A percentile compares a stretch with the other conserved stretches of the same genome.
Conservation (phyloP, 2,888 invertebrate species). For the Ischnura elegans region DNA sequence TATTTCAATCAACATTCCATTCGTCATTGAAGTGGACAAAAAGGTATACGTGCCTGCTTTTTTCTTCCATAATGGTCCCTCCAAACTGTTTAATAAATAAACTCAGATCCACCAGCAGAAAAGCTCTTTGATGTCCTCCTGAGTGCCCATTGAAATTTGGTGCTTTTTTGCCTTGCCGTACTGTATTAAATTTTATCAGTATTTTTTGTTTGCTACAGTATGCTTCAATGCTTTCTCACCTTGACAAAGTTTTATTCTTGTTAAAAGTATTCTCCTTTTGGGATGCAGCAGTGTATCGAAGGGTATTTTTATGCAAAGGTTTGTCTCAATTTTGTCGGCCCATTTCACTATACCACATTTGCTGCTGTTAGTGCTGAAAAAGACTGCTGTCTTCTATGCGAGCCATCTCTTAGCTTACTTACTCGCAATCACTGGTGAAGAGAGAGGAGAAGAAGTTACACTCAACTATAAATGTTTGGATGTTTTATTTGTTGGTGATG, state of each 20-base stretch:
- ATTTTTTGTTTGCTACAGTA: neutral
- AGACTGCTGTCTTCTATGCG: slow-evolving; percentile 59
- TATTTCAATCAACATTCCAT: too few relatives aligned
- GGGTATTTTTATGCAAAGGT: slow-evolving; percentile 20
- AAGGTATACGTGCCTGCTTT: too few relatives aligned
- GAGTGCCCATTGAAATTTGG: neutral
- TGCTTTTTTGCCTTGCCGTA: neutral
- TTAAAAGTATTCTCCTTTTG: slow-evolving; percentile 1
- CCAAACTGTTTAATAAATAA: neutral
- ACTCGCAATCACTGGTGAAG: slow-evolving; percentile 48
- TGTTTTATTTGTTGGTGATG: slow-evolving; percentile 49
- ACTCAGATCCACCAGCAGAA: neutral
- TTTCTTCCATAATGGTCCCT: too few relatives aligned
- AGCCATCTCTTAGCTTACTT: slow-evolving; percentile 49
- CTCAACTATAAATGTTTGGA: slow-evolving; percentile 48
- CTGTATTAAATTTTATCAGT: neutral
- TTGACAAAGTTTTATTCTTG: slow-evolving; percentile 21
- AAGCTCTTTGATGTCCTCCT: neutral
- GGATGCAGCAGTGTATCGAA: neutral
- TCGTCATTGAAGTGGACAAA: too few relatives aligned
- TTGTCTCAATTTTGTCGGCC: slow-evolving; percentile 29
- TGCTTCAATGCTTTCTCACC: slow-evolving; percentile 45
- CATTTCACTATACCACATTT: slow-evolving; percentile 33
- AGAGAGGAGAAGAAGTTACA: slow-evolving; percentile 23
- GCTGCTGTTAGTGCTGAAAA: slow-evolving; percentile 56